These are phyloP conservation scores for Parelbella ahira DNA, from an alignment of 2,888 invertebrate genomes.

Conservation along the genomic window DNA sequence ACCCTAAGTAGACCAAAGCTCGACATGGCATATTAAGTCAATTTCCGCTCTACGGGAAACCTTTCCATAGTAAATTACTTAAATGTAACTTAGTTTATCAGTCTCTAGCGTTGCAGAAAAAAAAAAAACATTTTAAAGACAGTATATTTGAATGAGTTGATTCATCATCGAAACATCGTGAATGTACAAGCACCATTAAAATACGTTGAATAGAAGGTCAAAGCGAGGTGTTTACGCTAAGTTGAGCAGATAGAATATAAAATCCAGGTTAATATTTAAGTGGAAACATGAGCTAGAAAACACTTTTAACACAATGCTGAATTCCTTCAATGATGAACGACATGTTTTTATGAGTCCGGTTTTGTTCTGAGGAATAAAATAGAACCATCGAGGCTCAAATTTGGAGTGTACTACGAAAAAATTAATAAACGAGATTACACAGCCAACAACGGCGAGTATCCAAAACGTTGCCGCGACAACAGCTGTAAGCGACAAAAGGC, in stretches of 20 bases:
- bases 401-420: constrained; percentile 7
- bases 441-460: constrained; percentile 30
- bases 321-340: constrained; percentile 12
- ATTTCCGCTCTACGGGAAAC: too few relatives aligned
- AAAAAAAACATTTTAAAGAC: too few relatives aligned
- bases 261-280: constrained; percentile 23
- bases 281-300: constrained; percentile 17
- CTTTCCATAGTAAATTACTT: too few relatives aligned
- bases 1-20: not conserved
- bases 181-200: too few relatives aligned
- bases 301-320: constrained; percentile 21
- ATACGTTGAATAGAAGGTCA: constrained; percentile 4
- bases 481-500: constrained; percentile 67
- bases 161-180: constrained; percentile 3
- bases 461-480: constrained; percentile 41
- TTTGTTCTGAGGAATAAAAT: constrained; percentile 15
- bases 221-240: constrained; percentile 22
- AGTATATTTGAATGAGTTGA: too few relatives aligned
- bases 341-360: constrained; percentile 15
- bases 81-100: too few relatives aligned
- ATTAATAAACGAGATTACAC: constrained; percentile 14
- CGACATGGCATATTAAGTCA: constrained; percentile 3
- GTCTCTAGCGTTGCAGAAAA: too few relatives aligned
- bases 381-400: constrained; percentile 20
- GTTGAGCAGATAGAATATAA: constrained; percentile 23